Evolutionary conservation across 2,113 vertebrate genomes (phyloP), one percentile per base, ranked within the genome.

Genomic region (Fregetta grallaria): DNA sequence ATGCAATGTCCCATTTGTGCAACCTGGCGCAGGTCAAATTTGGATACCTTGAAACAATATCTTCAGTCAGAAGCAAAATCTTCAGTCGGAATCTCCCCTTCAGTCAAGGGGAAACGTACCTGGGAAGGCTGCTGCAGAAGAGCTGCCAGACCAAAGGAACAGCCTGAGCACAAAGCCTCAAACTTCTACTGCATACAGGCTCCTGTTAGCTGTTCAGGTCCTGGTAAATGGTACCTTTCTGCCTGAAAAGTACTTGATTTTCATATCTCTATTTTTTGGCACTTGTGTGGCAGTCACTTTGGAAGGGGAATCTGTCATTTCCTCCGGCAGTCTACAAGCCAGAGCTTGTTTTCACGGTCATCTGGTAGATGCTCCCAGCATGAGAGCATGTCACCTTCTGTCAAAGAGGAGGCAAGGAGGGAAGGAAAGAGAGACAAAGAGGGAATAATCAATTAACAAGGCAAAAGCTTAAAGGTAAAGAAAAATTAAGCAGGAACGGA

Each of bases 241-340:
- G 2, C 27, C 47, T 61, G n/a, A 88, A 88, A 93, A 80, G 47
- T 4, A 29, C 72, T 94, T 74, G 81, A 44, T 86, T 93, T 94
- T 93, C 38, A 30, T 77, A 45, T 65, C 65, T 52, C 58, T 70
- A 2, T 66, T 65, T 73, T 88, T 68, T 93, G 93, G 59, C 87
- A 62, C 19, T 75, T 75, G 20, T 11, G 47, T 75, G 52, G 44
- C 86, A 75, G 66, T 86, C 81, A 61, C 40, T 90, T 92, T 70
- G 67, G 55, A 96, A 83, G 42, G 63, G 63, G n/a, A 75, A 88
- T 88, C 92, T 97, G 93, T 92, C 67, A 40, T 77, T 86, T 93
- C 68, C 47, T 90, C 47, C 78, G 90, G 82, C 72, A 80, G 82
- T 71, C 67, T 88, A 45, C 75, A 71, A 90, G 88, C 88, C 92